Conservation (phyloP, 2,888 invertebrate species). For the Hirtodrosophila cameraria region DNA sequence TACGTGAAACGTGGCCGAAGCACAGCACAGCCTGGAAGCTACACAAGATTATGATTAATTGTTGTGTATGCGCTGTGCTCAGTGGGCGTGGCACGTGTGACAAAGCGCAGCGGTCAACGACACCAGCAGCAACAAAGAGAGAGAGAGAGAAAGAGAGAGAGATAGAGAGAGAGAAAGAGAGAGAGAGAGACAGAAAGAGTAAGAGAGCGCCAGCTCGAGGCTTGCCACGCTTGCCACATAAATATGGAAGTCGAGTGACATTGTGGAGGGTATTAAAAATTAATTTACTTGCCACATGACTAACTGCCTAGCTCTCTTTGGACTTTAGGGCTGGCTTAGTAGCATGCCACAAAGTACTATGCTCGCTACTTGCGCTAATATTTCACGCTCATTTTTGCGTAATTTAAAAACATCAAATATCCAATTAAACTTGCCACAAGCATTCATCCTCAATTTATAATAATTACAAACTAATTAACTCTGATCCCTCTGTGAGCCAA, state of each 20-base stretch:
- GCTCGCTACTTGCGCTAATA: constrained; percentile 44
- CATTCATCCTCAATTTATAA: constrained; percentile 80
- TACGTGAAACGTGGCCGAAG: constrained; percentile 70
- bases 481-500: constrained; percentile 65
- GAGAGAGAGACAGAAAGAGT: background rate
- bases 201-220: constrained; percentile 24
- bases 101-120: constrained; percentile 68
- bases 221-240: constrained; percentile 60
- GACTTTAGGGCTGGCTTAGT: constrained; percentile 1
- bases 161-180: background rate
- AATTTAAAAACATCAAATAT: constrained; percentile 78
- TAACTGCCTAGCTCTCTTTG: constrained; percentile 38
- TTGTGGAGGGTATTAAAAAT: constrained; percentile 72
- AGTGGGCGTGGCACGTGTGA: constrained; percentile 74
- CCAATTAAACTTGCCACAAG: constrained; percentile 80
- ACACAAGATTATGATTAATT: constrained; percentile 74
- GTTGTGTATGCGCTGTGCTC: constrained; percentile 39
- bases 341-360: constrained; percentile 18
- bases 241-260: constrained; percentile 64
- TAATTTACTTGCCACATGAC: constrained; percentile 68
- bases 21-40: constrained; percentile 62
- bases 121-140: constrained; percentile 51
- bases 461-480: constrained; percentile 82
- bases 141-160: constrained; percentile 16
- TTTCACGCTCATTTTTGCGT: constrained; percentile 69